Evolutionary conservation across 2,113 vertebrate species (phyloP).

Genomic region (Psophia crepitans): DNA sequence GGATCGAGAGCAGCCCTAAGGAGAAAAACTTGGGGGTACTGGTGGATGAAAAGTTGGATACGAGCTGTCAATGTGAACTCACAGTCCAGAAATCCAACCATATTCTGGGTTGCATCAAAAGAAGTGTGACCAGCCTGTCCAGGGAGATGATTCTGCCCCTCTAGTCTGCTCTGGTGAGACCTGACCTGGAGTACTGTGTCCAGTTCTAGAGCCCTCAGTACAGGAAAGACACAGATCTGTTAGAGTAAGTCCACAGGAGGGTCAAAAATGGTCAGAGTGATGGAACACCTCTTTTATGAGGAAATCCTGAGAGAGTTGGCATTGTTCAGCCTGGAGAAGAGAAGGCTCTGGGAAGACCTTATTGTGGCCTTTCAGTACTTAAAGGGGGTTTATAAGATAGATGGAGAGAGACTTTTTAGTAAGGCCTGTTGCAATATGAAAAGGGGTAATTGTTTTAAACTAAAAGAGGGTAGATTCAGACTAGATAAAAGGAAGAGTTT

Average conservation of each 20-base stretch:
- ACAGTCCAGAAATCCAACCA: no score
- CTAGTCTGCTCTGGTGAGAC: no score
- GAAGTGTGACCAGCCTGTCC: no score
- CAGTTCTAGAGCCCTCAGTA: neutral
- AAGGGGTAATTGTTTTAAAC: neutral
- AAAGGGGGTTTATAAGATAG: neutral
- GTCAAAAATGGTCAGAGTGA: neutral
- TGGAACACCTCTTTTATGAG: neutral
- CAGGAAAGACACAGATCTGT: neutral
- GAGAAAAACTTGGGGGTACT: no score
- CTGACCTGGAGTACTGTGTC: neutral
- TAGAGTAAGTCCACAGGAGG: fast-evolving
- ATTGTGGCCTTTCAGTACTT: neutral
- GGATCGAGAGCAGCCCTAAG: no score
- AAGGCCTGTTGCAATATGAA: neutral
- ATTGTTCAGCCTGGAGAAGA: neutral
- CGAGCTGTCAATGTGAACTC: no score
- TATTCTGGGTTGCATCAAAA: no score
- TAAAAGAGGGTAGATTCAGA: neutral
- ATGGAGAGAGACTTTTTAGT: neutral
- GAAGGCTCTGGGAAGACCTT: neutral
- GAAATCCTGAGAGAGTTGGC: neutral
- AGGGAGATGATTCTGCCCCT: no score
- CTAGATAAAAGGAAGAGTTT: neutral
- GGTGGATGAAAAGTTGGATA: no score